Conservation (phyloP, 2,113 vertebrate genomes). For the Chamaea fasciata region DNA sequence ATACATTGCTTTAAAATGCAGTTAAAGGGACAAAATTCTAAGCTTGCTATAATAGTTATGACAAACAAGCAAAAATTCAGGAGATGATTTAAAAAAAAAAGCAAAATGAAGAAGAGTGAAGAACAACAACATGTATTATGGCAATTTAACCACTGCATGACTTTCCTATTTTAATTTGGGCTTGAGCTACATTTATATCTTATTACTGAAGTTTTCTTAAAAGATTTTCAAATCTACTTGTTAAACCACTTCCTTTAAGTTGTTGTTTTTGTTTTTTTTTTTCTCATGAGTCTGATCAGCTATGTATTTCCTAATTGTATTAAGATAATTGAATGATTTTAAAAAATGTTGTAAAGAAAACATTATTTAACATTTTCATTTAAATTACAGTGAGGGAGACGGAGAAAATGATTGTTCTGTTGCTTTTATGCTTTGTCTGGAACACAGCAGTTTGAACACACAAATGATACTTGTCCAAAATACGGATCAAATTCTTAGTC, state of each 20-base stretch:
- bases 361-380: constrained; percentile 52
- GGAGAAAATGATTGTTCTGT: constrained; percentile 58
- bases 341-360: constrained; percentile 54
- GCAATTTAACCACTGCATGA: constrained; percentile 76
- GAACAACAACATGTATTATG: constrained; percentile 68
- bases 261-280: constrained; percentile 8
- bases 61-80: constrained; percentile 61
- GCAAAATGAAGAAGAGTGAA: background rate
- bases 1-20: constrained; percentile 85
- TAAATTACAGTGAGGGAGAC: constrained; percentile 33
- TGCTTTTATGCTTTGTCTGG: background rate
- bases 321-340: constrained; percentile 40
- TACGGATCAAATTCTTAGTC: background rate
- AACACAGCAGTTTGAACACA: background rate
- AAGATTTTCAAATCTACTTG: constrained; percentile 19
- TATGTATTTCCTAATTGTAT: constrained; percentile 15
- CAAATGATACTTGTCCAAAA: background rate
- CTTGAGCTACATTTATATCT: constrained; percentile 49
- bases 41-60: constrained; percentile 53
- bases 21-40: constrained; percentile 91
- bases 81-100: constrained; percentile 1
- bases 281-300: background rate
- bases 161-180: constrained; percentile 64
- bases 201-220: constrained; percentile 47
- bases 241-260: constrained; percentile 42